phyloP scores from a whole-genome alignment of 2,888 invertebrate genomes.

The Drosophila leonis region DNA sequence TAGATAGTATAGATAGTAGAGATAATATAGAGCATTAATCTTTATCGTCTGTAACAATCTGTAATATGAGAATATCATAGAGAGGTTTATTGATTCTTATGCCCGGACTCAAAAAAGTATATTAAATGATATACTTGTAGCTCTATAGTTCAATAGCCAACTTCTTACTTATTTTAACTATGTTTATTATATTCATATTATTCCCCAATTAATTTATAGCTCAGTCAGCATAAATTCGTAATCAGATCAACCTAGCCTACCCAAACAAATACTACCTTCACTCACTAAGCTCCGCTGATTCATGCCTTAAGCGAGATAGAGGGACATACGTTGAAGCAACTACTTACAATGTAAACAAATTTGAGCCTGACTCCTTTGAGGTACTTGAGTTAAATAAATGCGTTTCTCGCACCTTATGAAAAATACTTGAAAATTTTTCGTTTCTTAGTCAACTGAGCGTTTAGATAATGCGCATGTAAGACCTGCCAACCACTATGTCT shows the following conservation, averaged over 20 bases:
- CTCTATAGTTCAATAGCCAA: too few species aligned
- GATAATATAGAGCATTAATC: background rate
- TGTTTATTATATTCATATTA: background rate
- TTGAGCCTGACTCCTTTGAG: constrained; percentile 25
- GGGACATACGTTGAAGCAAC: constrained; percentile 6
- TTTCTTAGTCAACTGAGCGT: constrained; percentile 25
- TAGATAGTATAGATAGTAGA: background rate
- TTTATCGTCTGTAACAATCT: background rate
- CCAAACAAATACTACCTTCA: background rate
- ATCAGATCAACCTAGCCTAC: background rate
- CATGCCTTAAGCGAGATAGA: constrained; percentile 4
- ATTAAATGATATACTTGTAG: too few species aligned
- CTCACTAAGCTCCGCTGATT: constrained; percentile 1
- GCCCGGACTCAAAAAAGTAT: too few species aligned
- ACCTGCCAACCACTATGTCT: constrained; percentile 15
- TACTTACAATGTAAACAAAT: constrained; percentile 36
- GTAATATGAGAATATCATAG: background rate
- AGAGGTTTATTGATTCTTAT: background rate
- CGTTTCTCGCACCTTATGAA: constrained; percentile 42
- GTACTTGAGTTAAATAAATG: constrained; percentile 56
- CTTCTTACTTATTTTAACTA: background rate
- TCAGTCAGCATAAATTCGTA: background rate
- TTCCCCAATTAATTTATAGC: background rate
- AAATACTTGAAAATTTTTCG: constrained; percentile 31
- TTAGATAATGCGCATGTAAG: constrained; percentile 54